Base-by-base conservation (phyloP, 2,113 vertebrate genomes). In the Stigmatopora argus region DNA sequence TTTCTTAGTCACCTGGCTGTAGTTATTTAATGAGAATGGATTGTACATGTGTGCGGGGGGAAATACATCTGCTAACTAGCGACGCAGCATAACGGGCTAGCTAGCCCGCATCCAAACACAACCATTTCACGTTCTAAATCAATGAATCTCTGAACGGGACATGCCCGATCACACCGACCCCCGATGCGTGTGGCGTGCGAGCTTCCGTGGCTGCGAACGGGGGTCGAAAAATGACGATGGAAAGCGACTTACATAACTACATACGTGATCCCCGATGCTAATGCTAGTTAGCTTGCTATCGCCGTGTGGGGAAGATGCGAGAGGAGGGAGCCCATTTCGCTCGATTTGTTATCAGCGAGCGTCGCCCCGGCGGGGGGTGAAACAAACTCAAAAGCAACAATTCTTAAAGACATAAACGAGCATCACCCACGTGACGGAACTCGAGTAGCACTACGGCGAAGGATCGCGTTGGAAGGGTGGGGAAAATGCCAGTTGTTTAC, bases 341-440 rank as follows among this genome's bases (percentile, higher is more conserved):
- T 78, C 82, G 79, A 73, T 78, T 64, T 85, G 87, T 79, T 85
- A 83, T 86, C 83, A 78, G 85, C 77, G 75, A 85, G 83, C 69
- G 82, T 82, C 81, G 82, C 71, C 83, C 83, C 81, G 82, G 81
- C 80, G 84, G 53, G 31, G 75, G 55, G 55, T 23, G 31, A 17
- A 9, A 34, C 56, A n/a, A 58, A 19, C 58, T 60, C 38, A 17
- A 56, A 56, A 56, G 12, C 23, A 56, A 85, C 79, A 82, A 80
- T 83, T 83, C 65, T 79, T 66, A 80, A 71, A 73, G 75, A 73
- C 21, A 72, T 61, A 60, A 31, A 60, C 18, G 38, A 69, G 44
- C 64, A 31, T 51, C 52, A 26, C 41, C 48, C 49, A 7, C 46
- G 21, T 58, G 60, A 8, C 34, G 60, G n/a, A 57, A 65, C 19